Evolutionary conservation across 2,113 vertebrate genomes (phyloP), one percentile per base, ranked within the genome.

Genomic region (Sturnira hondurensis): DNA sequence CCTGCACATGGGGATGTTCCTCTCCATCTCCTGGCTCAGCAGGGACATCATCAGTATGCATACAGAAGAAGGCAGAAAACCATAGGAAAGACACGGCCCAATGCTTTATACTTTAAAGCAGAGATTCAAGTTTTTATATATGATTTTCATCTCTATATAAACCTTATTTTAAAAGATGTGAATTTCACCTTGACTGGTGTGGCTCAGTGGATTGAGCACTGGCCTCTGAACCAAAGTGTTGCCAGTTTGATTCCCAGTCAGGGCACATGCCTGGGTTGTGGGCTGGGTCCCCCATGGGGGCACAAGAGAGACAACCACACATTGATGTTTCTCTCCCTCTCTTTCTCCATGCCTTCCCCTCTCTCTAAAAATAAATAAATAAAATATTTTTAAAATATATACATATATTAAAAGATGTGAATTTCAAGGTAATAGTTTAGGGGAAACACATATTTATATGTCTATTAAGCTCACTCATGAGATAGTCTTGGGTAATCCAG

Each of bases 91-190:
- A 97, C 95, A 84, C 45, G 92, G 24, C 96, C 65, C 88, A 67
- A 83, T 14, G 33, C 86, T 94, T 98, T 97, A 94, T 98, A 97
- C 76, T 97, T 97, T 96, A 98, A 97, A 88, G 68, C 85, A 58
- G 83, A 97, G 13, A 63, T 90, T 93, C 58, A 65, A 70, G 88
- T 96, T 47, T 71, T 96, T 97, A 70, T 93, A 94, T 96, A 94
- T 41, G 15, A 77, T 92, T 92, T 96, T 95, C 95, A 74, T 96
- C 96, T 98, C 83, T 86, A 14, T 87, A 11, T 33, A 20, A 50
- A 80, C 43, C 82, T 88, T 96, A 82, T 6, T 97, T 95, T 61
- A 81, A 97, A 96, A 78, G 92, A 61, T 90, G 86, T 96, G 88
- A 87, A 95, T 77, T 50, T 68, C 58, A 45, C 22, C 56, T 22